Percentiles rank a stretch among this genome's conserved stretches.
These are phyloP conservation scores for Hydrochoerus hydrochaeris DNA, from an alignment of 2,113 vertebrate species.

Conservation along the genomic window DNA sequence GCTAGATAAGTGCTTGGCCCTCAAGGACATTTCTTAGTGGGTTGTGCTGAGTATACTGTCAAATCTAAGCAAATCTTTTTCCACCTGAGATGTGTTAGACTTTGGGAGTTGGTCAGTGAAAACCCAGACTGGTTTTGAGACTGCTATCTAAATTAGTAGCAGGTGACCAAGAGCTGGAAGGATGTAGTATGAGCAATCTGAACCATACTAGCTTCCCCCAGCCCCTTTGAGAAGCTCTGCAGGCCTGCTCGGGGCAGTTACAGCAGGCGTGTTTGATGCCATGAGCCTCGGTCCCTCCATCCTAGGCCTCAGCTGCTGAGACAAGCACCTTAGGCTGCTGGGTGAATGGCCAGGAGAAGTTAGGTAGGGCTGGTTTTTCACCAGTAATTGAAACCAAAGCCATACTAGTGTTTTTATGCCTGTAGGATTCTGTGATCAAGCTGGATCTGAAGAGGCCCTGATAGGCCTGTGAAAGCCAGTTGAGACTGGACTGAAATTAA, in stretches of 20 bases:
- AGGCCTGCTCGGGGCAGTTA: neutral
- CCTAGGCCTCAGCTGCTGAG: neutral
- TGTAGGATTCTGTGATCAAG: neutral
- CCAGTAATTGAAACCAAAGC: neutral
- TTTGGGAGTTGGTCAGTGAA: neutral
- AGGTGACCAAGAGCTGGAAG: neutral
- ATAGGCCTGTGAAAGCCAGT: neutral
- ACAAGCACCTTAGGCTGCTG: neutral
- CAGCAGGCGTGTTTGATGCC: neutral
- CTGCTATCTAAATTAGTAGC: neutral
- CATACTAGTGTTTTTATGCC: neutral
- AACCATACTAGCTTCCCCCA: neutral
- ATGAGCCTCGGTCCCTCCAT: neutral
- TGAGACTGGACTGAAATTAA: neutral
- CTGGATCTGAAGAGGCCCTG: neutral
- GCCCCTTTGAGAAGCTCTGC: neutral
- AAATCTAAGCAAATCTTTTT: neutral
- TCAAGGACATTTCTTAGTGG: neutral
- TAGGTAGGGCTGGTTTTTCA: neutral
- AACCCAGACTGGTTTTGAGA: constrained; percentile 1
- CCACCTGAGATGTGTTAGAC: neutral
- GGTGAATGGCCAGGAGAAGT: neutral
- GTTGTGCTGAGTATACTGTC: neutral
- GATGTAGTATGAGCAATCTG: neutral
- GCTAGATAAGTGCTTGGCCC: neutral